Base-by-base conservation (phyloP, 2,888 invertebrate species). In the Cheilosia impressa region DNA sequence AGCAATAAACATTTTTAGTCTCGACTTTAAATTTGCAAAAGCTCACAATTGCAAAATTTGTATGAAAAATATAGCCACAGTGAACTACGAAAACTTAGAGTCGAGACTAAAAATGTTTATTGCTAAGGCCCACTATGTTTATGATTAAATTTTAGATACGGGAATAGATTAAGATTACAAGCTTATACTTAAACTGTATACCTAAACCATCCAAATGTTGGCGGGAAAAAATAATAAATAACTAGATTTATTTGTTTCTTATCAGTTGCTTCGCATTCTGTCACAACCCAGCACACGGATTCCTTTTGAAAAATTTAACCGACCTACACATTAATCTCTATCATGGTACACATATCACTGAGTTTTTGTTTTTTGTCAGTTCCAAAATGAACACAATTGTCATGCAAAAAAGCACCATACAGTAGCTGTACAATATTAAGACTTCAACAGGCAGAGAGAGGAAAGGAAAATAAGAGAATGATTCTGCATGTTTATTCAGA, bases 201-300 rank as follows among this genome's bases (percentile, higher is more conserved):
- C 17, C 17, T 9, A 5, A 22, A 52, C 7, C 41, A 10, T 22
- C 1, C 22, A 45, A 38, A 57, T 57, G 57, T 55, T 52, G 41
- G 47, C 0, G 19, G 19, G 5, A 45, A 19, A 50, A 43, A 57
- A 81, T 69, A 75, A 81, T 81, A 69, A 81, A 81, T 69, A 69
- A 75, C 63, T 62, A 57, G 62, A 81, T 81, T 81, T 69, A 81
- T 75, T 60, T 75, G 62, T 63, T 75, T 34, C 68, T 75, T 75
- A 81, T 81, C 80, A 81, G 68, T 69, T 63, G 75, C 63, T 41
- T 31, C 34, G 52, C 71, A 72, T 52, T 17, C 71, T 41, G 60
- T 24, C 38, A 13, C 69, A 69, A 45, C 43, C 68, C 31, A 41
- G 10, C 34, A 34, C 34, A 34, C 31, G 41, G n/a, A 47, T 69